These are phyloP conservation scores for Hirtodrosophila confusa DNA, from an alignment of 2,888 invertebrate genomes.

Conservation along the genomic window DNA sequence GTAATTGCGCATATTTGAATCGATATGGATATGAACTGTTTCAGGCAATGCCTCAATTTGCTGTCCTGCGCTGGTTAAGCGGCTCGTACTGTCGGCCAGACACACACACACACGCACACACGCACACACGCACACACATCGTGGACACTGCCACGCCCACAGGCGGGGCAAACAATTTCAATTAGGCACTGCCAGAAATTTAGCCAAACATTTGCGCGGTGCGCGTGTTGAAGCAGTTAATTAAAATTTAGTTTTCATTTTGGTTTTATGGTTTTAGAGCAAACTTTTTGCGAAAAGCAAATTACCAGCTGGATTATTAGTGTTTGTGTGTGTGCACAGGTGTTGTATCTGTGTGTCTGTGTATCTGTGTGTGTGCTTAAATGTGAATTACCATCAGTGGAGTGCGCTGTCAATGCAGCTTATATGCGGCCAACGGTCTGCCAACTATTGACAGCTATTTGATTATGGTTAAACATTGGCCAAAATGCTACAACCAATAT, in stretches of 20 bases:
- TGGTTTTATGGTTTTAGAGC: constrained; percentile 41
- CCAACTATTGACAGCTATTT: constrained; percentile 64
- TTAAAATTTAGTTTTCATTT: constrained; percentile 73
- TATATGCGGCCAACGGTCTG: constrained; percentile 10
- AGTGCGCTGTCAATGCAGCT: constrained; percentile 51
- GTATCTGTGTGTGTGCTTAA: constrained; percentile 14
- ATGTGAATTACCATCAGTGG: constrained; percentile 13
- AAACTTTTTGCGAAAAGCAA: constrained; percentile 6
- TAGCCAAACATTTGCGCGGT: constrained; percentile 29
- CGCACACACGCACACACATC: not conserved
- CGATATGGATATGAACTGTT: constrained; percentile 4
- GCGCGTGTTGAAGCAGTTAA: constrained; percentile 56
- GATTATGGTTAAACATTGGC: constrained; percentile 63
- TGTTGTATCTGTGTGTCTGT: constrained; percentile 2
- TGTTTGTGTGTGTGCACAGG: not conserved
- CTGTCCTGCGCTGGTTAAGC: not conserved
- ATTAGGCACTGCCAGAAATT: constrained; percentile 23
- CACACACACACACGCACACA: no score
- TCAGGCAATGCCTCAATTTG: constrained; percentile 29
- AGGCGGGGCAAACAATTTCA: constrained; percentile 41
- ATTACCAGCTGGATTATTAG: constrained; percentile 15
- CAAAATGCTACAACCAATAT: constrained; percentile 44
- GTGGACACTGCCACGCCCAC: constrained; percentile 27
- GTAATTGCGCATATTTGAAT: constrained; percentile 18
- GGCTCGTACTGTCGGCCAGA: constrained; percentile 11